Percentiles rank a stretch among this genome's conserved stretches.
These are phyloP conservation scores for Spea bombifrons DNA, from an alignment of 2,113 vertebrate species.

Conservation along the genomic window DNA sequence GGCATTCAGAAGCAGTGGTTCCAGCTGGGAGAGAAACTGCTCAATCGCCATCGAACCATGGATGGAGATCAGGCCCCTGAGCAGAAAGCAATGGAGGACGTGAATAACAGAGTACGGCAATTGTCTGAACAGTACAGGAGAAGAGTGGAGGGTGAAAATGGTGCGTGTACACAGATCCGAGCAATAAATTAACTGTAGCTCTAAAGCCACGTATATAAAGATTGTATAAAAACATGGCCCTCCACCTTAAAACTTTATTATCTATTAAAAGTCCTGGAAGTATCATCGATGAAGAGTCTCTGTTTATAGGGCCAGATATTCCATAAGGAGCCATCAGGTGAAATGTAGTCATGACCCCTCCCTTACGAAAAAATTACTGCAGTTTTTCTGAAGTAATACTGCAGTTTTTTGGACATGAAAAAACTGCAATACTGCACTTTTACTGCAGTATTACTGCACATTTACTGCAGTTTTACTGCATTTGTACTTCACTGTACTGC, in stretches of 20 bases:
- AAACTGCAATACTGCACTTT: no score
- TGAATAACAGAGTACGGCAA: constrained; percentile 49
- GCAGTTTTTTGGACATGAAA: no score
- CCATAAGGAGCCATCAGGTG: no score
- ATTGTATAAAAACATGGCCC: no score
- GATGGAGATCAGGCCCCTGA: constrained; percentile 54
- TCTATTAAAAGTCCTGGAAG: no score
- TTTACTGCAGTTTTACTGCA: no score
- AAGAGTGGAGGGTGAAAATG: constrained; percentile 68
- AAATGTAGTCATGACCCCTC: no score
- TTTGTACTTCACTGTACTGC: no score
- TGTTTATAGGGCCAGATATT: background rate
- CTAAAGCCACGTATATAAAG: background rate
- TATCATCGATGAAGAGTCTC: background rate
- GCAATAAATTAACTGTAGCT: background rate
- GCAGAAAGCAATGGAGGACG: constrained; percentile 57
- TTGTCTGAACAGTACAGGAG: constrained; percentile 61
- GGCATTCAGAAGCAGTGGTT: constrained; percentile 67
- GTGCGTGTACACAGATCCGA: constrained; percentile 56
- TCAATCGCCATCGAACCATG: constrained; percentile 65
- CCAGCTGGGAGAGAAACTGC: constrained; percentile 62
- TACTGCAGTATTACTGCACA: no score
- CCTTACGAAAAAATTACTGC: no score
- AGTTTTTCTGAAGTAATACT: no score
- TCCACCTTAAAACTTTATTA: no score